Evolutionary conservation across 2,888 invertebrate genomes (phyloP), one percentile per base, ranked within the genome.

Genomic region (Drosophila anceps): DNA sequence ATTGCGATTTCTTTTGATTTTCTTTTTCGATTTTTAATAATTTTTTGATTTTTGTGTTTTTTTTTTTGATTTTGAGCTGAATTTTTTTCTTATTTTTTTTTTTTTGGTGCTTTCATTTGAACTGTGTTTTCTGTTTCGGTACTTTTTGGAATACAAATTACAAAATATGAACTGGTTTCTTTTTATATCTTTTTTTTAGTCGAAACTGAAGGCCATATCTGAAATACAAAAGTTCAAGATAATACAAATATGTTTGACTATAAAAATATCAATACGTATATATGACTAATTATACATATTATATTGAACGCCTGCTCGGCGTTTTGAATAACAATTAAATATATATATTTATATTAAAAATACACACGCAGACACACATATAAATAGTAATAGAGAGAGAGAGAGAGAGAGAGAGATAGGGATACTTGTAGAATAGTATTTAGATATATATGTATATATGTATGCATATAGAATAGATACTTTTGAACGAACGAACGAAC

Each of bases 141-240:
- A 69, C 63, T 62, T 64, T 64, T 82, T 63, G 59, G 61, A 69
- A 65, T 79, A 76, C 63, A 90, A 85, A 84, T 85, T 84, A 90
- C 82, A 84, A 85, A 82, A 82, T 79, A 69, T 84, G 46, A 75
- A 66, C 66, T 67, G 71, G 57, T 72, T 67, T 44, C 44, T 55
- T 76, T 35, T 18, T 31, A 29, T 27, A 43, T 44, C 2, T 44
- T 41, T 69, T 50, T 77, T 84, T 88, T 92, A 92, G 91, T 92
- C 93, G 91, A 93, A 92, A 92, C 91, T 92, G 93, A 92, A 92
- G 91, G 91, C 93, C 92, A 92, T 91, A 91, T 92, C 93, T 92
- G 92, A 91, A 92, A 92, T 87, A 90, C 86, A 91, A 85, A 86
- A 90, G 84, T 86, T 84, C 77, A 69, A 80, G 81, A 88, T 84